phyloP scores from a whole-genome alignment of 2,888 invertebrate species.

The Andrena camellia region DNA sequence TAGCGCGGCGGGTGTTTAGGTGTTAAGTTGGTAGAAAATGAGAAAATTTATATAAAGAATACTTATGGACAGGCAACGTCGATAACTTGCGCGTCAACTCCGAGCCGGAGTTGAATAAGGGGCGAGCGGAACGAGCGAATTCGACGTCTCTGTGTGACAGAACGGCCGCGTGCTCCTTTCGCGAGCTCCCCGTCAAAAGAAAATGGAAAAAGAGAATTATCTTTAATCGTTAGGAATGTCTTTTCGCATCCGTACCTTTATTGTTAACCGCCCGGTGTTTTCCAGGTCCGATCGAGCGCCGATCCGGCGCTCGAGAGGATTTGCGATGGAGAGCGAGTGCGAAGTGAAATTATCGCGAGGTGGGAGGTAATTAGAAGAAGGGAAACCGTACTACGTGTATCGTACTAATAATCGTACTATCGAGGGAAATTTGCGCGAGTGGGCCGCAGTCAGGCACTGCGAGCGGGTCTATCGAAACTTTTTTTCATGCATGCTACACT shows the following conservation, averaged over 20 bases:
- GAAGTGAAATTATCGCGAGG: not conserved
- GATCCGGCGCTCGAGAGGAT: slow-evolving; percentile 4
- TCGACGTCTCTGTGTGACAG: slow-evolving; percentile 51
- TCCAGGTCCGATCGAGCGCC: slow-evolving; percentile 13
- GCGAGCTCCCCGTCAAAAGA: not conserved
- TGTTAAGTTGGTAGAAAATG: slow-evolving; percentile 60
- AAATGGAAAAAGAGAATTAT: slow-evolving; percentile 47
- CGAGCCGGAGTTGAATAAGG: slow-evolving; percentile 15
- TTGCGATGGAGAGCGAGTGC: slow-evolving; percentile 18
- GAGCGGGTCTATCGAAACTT: slow-evolving; percentile 11
- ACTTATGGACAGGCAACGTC: slow-evolving; percentile 70
- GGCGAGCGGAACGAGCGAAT: slow-evolving; percentile 20
- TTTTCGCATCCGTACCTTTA: slow-evolving; percentile 35
- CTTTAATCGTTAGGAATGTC: slow-evolving; percentile 28
- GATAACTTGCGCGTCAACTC: slow-evolving; percentile 72
- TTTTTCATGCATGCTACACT: slow-evolving; percentile 1
- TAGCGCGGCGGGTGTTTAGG: slow-evolving; percentile 55
- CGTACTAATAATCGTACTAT: slow-evolving; percentile 33
- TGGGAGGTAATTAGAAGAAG: not conserved
- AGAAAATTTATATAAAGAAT: slow-evolving; percentile 40
- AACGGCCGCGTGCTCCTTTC: not conserved
- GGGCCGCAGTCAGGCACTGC: slow-evolving; percentile 54
- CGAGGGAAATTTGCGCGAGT: slow-evolving; percentile 5
- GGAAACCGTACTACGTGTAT: slow-evolving; percentile 22
- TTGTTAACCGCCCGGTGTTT: slow-evolving; percentile 44